Percentiles rank a stretch among this genome's conserved stretches.
phyloP scores from a whole-genome alignment of 2,888 invertebrate species.

The Tromatobia lineatoria region DNA sequence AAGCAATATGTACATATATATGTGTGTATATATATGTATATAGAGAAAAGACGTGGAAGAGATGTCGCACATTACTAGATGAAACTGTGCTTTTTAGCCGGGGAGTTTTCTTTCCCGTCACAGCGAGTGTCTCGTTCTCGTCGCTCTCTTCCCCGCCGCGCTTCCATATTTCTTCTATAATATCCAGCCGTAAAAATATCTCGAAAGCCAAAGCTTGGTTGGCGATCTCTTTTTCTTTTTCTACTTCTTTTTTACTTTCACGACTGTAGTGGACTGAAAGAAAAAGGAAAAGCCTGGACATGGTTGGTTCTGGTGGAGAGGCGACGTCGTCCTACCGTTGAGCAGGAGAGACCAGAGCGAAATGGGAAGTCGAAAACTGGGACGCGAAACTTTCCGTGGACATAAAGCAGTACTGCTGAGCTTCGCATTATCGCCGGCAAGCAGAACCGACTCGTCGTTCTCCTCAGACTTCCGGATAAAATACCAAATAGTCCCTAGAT shows the following conservation, averaged over 20 bases:
- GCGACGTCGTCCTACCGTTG: constrained; percentile 22
- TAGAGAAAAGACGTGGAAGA: constrained; percentile 29
- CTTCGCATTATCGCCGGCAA: constrained; percentile 46
- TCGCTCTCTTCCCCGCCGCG: not conserved
- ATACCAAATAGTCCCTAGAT: constrained; percentile 42
- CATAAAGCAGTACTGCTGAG: constrained; percentile 52
- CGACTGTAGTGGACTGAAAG: constrained; percentile 35
- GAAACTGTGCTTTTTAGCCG: constrained; percentile 76
- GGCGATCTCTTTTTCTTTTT: constrained; percentile 13
- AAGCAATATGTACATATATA: not conserved
- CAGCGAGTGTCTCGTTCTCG: constrained; percentile 13
- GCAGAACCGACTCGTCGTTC: constrained; percentile 33
- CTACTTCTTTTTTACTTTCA: constrained; percentile 25
- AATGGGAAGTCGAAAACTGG: constrained; percentile 66
- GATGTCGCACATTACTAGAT: constrained; percentile 78
- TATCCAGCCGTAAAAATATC: constrained; percentile 53
- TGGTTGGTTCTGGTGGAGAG: constrained; percentile 31
- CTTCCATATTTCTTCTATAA: constrained; percentile 37
- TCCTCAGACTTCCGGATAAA: constrained; percentile 54
- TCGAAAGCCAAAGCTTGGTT: constrained; percentile 41
- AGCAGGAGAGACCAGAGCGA: constrained; percentile 20
- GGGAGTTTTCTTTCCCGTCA: constrained; percentile 36
- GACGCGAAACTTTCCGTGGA: constrained; percentile 64
- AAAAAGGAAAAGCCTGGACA: constrained; percentile 52
- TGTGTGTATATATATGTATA: not conserved